Percentiles rank a stretch among this genome's conserved stretches.
Conservation (phyloP, 2,888 invertebrate genomes). For the Sturmia bella region DNA sequence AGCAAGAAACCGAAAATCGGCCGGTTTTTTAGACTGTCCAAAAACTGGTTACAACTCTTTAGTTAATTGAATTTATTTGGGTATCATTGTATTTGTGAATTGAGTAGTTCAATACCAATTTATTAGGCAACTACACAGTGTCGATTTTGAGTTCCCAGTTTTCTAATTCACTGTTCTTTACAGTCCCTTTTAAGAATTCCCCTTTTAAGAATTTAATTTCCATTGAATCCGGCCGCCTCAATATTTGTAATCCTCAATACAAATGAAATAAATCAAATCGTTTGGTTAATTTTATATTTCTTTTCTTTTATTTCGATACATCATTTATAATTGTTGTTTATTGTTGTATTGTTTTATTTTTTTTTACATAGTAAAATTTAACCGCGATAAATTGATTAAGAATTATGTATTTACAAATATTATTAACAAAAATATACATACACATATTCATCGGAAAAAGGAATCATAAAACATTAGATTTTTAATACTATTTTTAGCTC, state of each 20-base stretch:
- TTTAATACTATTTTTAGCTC: constrained; percentile 60
- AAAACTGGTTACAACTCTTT: too few relatives aligned
- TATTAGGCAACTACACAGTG: too few relatives aligned
- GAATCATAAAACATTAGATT: constrained; percentile 55
- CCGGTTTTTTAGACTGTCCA: too few relatives aligned
- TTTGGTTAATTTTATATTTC: constrained; percentile 47
- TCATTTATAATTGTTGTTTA: constrained; percentile 55
- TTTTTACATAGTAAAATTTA: constrained; percentile 71
- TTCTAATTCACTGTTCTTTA: too few relatives aligned
- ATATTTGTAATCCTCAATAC: neutral
- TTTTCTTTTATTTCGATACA: constrained; percentile 56
- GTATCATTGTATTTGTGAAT: too few relatives aligned
- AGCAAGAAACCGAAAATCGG: too few relatives aligned
- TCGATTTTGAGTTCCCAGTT: too few relatives aligned
- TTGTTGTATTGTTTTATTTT: constrained; percentile 28
- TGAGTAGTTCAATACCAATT: too few relatives aligned
- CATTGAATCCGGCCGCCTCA: too few relatives aligned
- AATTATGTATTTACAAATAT: constrained; percentile 52
- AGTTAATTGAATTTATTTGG: too few relatives aligned
- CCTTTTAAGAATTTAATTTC: too few relatives aligned
- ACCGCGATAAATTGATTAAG: constrained; percentile 72
- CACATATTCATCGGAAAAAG: constrained; percentile 39
- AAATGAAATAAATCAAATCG: constrained; percentile 6
- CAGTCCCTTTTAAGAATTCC: too few relatives aligned
- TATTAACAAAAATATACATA: constrained; percentile 18